These are phyloP conservation scores for Bombyx mori DNA, from an alignment of 1,140 invertebrate genomes.

Conservation along the genomic window ASM3026992v2 NC_085123.1:12462001-12462500, in stretches of 20 bases:
- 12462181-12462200: background rate
- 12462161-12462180: too few species aligned
- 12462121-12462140: background rate
- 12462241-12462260: background rate
- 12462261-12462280: background rate
- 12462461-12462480: too few species aligned
- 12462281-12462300: background rate
- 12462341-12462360: background rate
- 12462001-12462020: constrained; percentile 89
- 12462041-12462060: background rate
- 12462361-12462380: background rate
- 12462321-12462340: too few species aligned
- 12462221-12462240: background rate
- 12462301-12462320: too few species aligned
- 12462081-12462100: too few species aligned
- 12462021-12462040: background rate
- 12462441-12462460: too few species aligned
- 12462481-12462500: too few species aligned
- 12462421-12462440: too few species aligned
- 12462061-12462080: too few species aligned
- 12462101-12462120: background rate
- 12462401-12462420: too few species aligned
- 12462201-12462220: background rate
- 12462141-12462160: too few species aligned
- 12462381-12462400: too few species aligned